Evolutionary conservation across 2,113 vertebrate species (phyloP).

Genomic region (Laterallus jamaicensis): DNA sequence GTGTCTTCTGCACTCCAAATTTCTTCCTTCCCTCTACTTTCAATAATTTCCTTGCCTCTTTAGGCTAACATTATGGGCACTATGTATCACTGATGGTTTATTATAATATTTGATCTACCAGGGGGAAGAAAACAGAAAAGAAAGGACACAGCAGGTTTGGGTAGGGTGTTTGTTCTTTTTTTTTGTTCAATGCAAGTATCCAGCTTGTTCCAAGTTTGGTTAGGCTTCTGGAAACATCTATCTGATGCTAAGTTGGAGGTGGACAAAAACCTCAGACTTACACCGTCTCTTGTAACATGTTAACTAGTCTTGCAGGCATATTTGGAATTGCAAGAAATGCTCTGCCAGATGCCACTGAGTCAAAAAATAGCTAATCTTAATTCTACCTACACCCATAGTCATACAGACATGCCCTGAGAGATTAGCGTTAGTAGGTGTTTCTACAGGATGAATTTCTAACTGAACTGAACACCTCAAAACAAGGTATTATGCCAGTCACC

Average conservation of each 20-base stretch:
- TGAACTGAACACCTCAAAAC: not conserved
- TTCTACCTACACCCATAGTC: not conserved
- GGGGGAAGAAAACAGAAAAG: not conserved
- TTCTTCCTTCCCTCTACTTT: not conserved
- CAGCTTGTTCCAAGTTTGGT: not conserved
- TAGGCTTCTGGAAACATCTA: not conserved
- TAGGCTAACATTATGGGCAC: not conserved
- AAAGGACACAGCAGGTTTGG: not conserved
- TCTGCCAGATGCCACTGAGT: not conserved
- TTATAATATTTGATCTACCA: not conserved
- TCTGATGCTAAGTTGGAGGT: not conserved
- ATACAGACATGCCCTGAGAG: not conserved
- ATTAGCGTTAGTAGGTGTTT: not conserved
- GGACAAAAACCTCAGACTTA: not conserved
- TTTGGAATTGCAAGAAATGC: not conserved
- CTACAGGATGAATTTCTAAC: not conserved
- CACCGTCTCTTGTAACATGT: not conserved
- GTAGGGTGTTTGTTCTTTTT: no score
- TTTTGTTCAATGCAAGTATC: not conserved
- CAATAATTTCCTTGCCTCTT: not conserved
- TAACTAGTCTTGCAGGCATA: not conserved
- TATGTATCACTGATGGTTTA: not conserved
- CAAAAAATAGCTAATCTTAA: conserved; percentile 9
- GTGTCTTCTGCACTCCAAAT: not conserved
- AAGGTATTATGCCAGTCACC: not conserved